Evolutionary conservation across 1,140 invertebrate genomes (phyloP).

Genomic region (Kradibia gibbosae): DNA sequence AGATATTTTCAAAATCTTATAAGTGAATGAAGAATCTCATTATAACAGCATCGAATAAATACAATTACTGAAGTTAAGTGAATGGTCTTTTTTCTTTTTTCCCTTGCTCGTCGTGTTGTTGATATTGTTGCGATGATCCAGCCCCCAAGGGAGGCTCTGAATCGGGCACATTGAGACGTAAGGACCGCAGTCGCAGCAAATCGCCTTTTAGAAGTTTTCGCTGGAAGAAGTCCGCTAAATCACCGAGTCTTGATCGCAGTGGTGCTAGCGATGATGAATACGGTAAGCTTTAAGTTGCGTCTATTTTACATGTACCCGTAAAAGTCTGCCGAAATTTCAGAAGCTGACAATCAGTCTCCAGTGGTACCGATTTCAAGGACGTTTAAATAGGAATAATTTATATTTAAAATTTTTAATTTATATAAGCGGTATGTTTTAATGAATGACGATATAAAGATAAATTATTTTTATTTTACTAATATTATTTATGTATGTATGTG

Average conservation of each 20-base stretch:
- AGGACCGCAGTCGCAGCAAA: constrained; percentile 88
- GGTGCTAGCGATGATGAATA: constrained; percentile 86
- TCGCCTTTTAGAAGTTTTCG: constrained; percentile 92
- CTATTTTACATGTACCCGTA: not conserved
- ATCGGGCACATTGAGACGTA: constrained; percentile 74
- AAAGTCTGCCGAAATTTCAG: not conserved
- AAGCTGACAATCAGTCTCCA: not conserved
- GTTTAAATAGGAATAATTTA: not conserved
- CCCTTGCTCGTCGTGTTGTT: constrained; percentile 58
- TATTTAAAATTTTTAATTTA: not conserved
- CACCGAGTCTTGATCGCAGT: constrained; percentile 74
- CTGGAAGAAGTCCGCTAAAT: constrained; percentile 81
- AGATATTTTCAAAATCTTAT: not conserved
- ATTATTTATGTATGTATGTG: too few relatives aligned
- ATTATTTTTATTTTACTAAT: too few relatives aligned
- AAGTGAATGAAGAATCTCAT: not conserved
- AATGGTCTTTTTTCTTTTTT: constrained; percentile 54
- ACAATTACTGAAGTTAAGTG: not conserved
- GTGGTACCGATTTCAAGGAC: not conserved
- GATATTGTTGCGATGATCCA: constrained; percentile 57
- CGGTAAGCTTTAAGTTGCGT: constrained; percentile 66
- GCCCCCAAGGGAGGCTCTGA: constrained; percentile 68
- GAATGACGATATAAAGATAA: too few relatives aligned
- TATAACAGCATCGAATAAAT: not conserved
- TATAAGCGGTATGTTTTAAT: not conserved